Evolutionary conservation across 2,888 invertebrate species (phyloP), one percentile per base, ranked within the genome.

Genomic region (Crossocerus cetratus): DNA sequence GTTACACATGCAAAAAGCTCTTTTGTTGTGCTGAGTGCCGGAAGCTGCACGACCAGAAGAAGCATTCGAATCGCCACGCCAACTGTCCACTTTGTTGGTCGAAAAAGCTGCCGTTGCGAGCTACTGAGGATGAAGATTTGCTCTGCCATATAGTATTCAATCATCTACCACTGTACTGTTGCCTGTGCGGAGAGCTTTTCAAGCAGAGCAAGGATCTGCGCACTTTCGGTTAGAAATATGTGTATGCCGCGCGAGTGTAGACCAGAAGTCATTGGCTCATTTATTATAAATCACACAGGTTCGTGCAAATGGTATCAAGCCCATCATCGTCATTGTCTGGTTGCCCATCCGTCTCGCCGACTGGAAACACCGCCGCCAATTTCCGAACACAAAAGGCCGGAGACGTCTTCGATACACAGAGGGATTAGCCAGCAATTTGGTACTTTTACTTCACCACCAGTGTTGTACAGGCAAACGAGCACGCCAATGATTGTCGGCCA

Each of bases 1-100:
- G 89, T 72, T 83, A 80, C 54, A 72, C 81, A 44, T 89, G 89
- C 70, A 79, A 80, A 42, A 86, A 88, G 57, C 60, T 85, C 0
- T 89, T 89, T 66, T 89, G 89, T 68, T 89, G 89, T 56, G 74
- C 43, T 0, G 76, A 80, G 14, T 89, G 89, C 67, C 84, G 87
- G 44, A 76, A 76, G 56, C 80, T 80, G 4, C 89, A 89, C 70
- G 82, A 86, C 53, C 67, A 74, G 42, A 86, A 73, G 21, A 86
- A 85, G 45, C 89, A 89, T 74, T 72, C 82, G 16, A 64, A 71
- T 14, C 69, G 78, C 11, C 81, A 85, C 32, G 32, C 67, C 45
- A 80, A 86, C 49, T 89, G 89, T 81, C 77, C 82, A 1, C 68
- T 89, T 11, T 88, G 88, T 44, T 76, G 67, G 2, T 76, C 69